A percentile compares a stretch with the other conserved stretches of the same genome.
Conservation (phyloP, 2,888 invertebrate species). For the Athetis lepigone region DNA sequence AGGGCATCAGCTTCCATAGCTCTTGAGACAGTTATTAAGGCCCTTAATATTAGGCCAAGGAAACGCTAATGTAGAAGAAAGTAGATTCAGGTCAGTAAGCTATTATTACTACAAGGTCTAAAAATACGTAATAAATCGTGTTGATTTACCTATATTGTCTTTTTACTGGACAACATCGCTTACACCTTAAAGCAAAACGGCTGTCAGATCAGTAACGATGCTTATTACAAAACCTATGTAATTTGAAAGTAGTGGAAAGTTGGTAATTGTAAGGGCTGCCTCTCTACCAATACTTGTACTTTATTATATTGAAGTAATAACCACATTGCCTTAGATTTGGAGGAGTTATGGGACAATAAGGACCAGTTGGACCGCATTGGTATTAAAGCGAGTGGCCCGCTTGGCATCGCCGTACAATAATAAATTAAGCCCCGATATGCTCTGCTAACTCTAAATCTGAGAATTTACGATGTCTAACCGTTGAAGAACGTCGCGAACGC, state of each 20-base stretch:
- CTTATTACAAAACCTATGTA: constrained; percentile 29
- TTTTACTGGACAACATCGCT: constrained; percentile 9
- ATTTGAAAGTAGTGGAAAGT: constrained; percentile 50
- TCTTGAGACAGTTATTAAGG: not conserved
- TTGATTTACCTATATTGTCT: constrained; percentile 2
- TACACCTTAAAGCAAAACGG: constrained; percentile 1
- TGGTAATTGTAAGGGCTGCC: constrained; percentile 20
- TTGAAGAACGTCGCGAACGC: constrained; percentile 73
- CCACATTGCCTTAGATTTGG: constrained; percentile 33
- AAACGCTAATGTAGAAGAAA: constrained; percentile 11
- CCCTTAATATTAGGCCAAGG: constrained; percentile 24
- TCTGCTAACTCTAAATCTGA: constrained; percentile 71
- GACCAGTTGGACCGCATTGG: constrained; percentile 39
- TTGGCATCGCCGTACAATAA: constrained; percentile 69
- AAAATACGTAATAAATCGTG: constrained; percentile 3
- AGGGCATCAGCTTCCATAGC: not conserved
- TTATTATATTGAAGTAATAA: constrained; percentile 47
- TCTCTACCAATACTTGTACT: constrained; percentile 26
- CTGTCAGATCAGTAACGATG: constrained; percentile 25
- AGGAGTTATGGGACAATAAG: constrained; percentile 49
- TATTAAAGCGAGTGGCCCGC: constrained; percentile 58
- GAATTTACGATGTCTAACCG: constrained; percentile 76
- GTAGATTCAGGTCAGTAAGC: constrained; percentile 29
- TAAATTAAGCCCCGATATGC: constrained; percentile 68
- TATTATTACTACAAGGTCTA: not conserved